phyloP scores from a whole-genome alignment of 2,888 invertebrate genomes.

The Cerceris rybyensis region DNA sequence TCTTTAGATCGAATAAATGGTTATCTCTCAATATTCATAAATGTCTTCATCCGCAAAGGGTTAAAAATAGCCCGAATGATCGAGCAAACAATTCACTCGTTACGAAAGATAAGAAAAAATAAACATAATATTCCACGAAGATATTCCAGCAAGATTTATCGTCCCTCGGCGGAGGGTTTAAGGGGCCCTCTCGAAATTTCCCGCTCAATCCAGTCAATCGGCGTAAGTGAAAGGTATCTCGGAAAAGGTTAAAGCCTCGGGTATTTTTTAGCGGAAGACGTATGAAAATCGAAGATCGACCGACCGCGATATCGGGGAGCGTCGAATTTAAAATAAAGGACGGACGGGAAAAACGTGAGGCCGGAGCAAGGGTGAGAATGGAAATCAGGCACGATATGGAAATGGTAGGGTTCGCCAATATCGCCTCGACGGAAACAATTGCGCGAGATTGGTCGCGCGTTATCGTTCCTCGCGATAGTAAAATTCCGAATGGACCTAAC shows the following conservation, averaged over 20 bases:
- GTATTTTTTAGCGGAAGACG: constrained; percentile 1
- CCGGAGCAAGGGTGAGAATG: constrained; percentile 13
- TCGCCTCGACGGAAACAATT: neutral
- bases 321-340: constrained; percentile 6
- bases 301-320: neutral
- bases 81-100: too few species aligned
- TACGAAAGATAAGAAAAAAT: too few species aligned
- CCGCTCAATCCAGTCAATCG: too few species aligned
- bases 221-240: neutral
- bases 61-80: too few species aligned
- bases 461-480: neutral
- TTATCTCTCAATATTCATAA: too few species aligned
- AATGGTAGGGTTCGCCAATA: constrained; percentile 7
- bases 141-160: too few species aligned
- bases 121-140: too few species aligned
- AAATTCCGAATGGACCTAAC: neutral
- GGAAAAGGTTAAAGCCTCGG: neutral
- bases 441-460: constrained; percentile 4
- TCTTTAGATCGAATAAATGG: too few species aligned
- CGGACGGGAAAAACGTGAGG: neutral
- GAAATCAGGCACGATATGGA: constrained; percentile 20
- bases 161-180: too few species aligned
- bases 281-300: neutral
- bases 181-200: too few species aligned
- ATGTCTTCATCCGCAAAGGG: too few species aligned